Percentiles rank a stretch among this genome's conserved stretches.
phyloP scores from a whole-genome alignment of 2,797 vertebrate species.

The Morus bassanus region DNA sequence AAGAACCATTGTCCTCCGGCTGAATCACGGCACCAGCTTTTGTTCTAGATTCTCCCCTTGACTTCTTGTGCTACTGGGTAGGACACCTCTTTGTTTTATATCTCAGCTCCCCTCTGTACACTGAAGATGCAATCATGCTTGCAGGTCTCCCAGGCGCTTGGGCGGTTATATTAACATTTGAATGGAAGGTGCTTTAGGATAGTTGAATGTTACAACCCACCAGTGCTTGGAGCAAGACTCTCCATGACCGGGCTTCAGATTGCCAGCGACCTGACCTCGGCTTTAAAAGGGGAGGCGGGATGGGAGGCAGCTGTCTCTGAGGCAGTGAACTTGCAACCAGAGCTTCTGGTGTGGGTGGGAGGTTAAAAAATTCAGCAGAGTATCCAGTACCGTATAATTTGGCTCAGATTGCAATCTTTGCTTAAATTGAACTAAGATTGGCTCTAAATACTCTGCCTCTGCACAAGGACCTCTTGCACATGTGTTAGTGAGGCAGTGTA shows the following conservation, averaged over 20 bases:
- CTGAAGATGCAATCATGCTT: background rate
- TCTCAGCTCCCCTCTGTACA: background rate
- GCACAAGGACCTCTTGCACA: background rate
- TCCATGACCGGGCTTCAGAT: background rate
- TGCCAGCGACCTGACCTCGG: background rate
- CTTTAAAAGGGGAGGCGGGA: background rate
- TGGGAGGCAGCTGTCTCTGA: background rate
- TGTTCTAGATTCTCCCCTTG: background rate
- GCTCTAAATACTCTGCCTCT: background rate
- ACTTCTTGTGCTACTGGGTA: background rate
- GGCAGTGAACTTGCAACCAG: background rate
- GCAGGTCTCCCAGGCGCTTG: accelerated
- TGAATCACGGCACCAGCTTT: background rate
- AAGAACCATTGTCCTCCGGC: background rate
- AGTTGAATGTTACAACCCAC: background rate
- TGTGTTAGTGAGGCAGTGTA: background rate
- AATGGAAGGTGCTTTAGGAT: background rate
- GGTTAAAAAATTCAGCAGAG: background rate
- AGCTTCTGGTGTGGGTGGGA: background rate
- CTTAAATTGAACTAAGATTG: background rate
- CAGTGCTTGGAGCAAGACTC: background rate
- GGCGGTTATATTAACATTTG: background rate
- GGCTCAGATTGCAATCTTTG: background rate
- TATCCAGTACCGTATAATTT: background rate
- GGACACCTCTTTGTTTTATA: background rate